Conservation (phyloP, 2,113 vertebrate genomes). For the Rynchops niger region DNA sequence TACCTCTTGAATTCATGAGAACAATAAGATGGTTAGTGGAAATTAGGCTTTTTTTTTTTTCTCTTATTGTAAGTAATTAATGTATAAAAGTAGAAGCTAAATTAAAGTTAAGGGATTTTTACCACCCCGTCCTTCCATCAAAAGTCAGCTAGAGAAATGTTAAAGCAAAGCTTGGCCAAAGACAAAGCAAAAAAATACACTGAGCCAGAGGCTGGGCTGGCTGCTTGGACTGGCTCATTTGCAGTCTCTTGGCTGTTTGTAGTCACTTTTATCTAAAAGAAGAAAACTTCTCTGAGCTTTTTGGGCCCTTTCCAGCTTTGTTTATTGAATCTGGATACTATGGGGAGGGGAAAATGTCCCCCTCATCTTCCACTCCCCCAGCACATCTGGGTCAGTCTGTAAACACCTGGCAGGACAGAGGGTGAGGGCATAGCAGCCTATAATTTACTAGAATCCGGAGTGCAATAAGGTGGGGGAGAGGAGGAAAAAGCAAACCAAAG, state of each 20-base stretch:
- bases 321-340: slow-evolving; percentile 67
- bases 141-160: slow-evolving; percentile 64
- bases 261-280: slow-evolving; percentile 45
- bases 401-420: slow-evolving; percentile 58
- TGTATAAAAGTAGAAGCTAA: slow-evolving; percentile 86
- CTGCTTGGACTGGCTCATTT: slow-evolving; percentile 7
- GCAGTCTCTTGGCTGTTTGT: slow-evolving; percentile 9
- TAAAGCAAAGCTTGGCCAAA: slow-evolving; percentile 67
- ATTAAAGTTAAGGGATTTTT: slow-evolving; percentile 85
- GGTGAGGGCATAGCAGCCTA: slow-evolving; percentile 46
- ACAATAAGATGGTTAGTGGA: slow-evolving; percentile 85
- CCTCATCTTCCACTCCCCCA: slow-evolving; percentile 52
- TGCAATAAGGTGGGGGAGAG: slow-evolving; percentile 67
- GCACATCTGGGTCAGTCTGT: slow-evolving; percentile 54
- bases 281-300: slow-evolving; percentile 42
- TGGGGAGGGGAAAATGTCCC: slow-evolving; percentile 62
- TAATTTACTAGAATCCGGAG: slow-evolving; percentile 58
- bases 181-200: slow-evolving; percentile 49
- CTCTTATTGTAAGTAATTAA: slow-evolving; percentile 86
- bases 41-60: slow-evolving; percentile 73
- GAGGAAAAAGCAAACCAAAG: slow-evolving; percentile 62
- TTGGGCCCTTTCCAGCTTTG: slow-evolving; percentile 50
- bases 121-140: slow-evolving; percentile 84
- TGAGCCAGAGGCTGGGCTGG: slow-evolving; percentile 47
- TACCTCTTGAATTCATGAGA: slow-evolving; percentile 93